A percentile compares a stretch with the other conserved stretches of the same genome.
Evolutionary conservation across 2,797 vertebrate species (phyloP).

Genomic region (Sebastes iracundus): DNA sequence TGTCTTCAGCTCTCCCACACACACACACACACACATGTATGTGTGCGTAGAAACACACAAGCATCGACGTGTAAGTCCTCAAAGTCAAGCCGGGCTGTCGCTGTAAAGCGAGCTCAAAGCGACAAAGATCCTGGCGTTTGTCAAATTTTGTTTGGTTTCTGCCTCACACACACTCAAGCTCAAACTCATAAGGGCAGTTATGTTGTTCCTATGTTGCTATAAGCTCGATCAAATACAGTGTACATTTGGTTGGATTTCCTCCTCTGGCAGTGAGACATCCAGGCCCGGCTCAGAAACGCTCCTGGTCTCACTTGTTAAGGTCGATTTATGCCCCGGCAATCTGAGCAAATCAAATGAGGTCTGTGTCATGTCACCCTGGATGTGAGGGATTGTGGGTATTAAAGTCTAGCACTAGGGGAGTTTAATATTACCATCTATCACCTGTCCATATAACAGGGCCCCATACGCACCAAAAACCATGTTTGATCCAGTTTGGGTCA

Average conservation of each 20-base stretch:
- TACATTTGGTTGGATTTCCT: neutral
- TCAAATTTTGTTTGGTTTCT: neutral
- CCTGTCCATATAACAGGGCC: neutral
- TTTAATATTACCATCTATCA: neutral
- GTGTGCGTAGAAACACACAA: slow-evolving; percentile 3
- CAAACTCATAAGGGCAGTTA: neutral
- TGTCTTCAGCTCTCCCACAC: slow-evolving; percentile 39
- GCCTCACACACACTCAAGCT: neutral
- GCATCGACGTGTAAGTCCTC: slow-evolving; percentile 31
- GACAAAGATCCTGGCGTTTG: neutral
- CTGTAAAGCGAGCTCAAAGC: slow-evolving; percentile 21
- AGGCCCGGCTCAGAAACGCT: neutral
- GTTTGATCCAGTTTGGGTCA: neutral
- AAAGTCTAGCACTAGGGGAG: neutral
- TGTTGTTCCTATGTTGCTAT: neutral
- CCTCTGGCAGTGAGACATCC: slow-evolving; percentile 2
- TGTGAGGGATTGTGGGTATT: slow-evolving; percentile 18
- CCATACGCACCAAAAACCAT: neutral
- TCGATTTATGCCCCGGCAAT: slow-evolving; percentile 41
- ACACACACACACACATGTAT: neutral
- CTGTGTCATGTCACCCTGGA: slow-evolving; percentile 25
- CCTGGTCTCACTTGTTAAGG: slow-evolving; percentile 43
- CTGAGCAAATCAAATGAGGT: slow-evolving; percentile 40
- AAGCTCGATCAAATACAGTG: slow-evolving; percentile 9
- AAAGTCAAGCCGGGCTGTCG: slow-evolving; percentile 39